These are phyloP conservation scores for Thaleichthys pacificus DNA, from an alignment of 2,797 vertebrate genomes.

Conservation along the genomic window DNA sequence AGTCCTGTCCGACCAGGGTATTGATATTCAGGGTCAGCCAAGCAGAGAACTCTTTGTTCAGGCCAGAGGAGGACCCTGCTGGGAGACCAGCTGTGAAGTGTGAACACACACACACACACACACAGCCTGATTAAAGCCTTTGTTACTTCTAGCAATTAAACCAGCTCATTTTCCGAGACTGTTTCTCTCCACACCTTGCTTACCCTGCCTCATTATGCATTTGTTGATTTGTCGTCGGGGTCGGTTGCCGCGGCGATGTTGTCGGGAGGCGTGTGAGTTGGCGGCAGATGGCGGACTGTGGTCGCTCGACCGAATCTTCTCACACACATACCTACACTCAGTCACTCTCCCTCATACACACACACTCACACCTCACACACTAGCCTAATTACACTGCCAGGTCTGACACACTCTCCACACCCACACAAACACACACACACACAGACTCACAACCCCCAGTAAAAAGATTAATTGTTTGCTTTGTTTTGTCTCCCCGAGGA, in stretches of 20 bases:
- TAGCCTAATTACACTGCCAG: conserved; percentile 84
- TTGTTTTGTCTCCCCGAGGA: conserved; percentile 88
- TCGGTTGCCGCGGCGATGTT: conserved; percentile 78
- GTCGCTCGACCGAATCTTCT: conserved; percentile 70
- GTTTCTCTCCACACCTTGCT: conserved; percentile 86
- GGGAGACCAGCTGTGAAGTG: conserved; percentile 52
- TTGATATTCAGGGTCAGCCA: conserved; percentile 57
- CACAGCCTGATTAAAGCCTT: conserved; percentile 83
- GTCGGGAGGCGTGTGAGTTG: conserved; percentile 76
- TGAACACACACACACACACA: not conserved
- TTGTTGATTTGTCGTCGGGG: conserved; percentile 78
- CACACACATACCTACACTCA: conserved; percentile 18
- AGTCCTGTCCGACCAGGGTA: conserved; percentile 38
- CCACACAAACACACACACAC: not conserved
- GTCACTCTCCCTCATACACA: not conserved
- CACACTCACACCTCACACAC: conserved; percentile 12
- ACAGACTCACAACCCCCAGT: conserved; percentile 80
- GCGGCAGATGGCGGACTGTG: conserved; percentile 78
- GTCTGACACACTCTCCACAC: conserved; percentile 3
- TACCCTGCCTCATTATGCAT: conserved; percentile 86
- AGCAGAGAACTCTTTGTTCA: conserved; percentile 45
- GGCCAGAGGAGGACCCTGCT: conserved; percentile 39
- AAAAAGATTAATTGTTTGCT: conserved; percentile 98
- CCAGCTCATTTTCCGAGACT: conserved; percentile 80
- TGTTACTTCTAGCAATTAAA: conserved; percentile 86